Evolutionary conservation across 53 echinoderm and acorn worm species (phyloP).

Genomic region (Hippasteria phrygiana): DNA sequence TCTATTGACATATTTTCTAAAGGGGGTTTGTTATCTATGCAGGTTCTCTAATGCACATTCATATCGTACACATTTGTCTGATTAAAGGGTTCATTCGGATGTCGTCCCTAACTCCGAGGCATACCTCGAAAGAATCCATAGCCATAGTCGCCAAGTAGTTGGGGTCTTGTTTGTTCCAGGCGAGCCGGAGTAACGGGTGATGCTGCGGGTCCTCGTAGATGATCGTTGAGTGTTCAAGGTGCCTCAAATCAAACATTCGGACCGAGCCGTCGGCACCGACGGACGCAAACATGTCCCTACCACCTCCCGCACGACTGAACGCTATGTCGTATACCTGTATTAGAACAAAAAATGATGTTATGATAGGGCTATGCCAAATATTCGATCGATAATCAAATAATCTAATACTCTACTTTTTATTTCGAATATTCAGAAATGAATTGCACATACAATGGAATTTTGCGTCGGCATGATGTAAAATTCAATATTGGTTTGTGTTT

Average conservation of each 20-base stretch:
- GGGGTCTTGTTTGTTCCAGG: conserved; percentile 99
- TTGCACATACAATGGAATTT: too few species aligned
- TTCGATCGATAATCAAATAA: too few species aligned
- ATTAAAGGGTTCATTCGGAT: not conserved
- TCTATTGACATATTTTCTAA: too few species aligned
- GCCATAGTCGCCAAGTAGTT: conserved; percentile 98
- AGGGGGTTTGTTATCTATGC: too few species aligned
- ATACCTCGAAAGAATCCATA: conserved; percentile 99
- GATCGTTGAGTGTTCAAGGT: conserved; percentile 97
- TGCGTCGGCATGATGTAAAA: too few species aligned
- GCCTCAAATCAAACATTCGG: conserved; percentile 95
- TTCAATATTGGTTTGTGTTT: too few species aligned
- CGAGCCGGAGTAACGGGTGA: conserved; percentile 90
- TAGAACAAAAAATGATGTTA: not conserved
- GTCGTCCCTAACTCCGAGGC: not conserved
- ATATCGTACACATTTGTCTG: too few species aligned
- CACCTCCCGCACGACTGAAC: conserved; percentile 95
- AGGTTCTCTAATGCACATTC: too few species aligned
- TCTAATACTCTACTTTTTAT: too few species aligned
- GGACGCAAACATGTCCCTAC: conserved; percentile 97
- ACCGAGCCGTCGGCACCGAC: conserved; percentile 98
- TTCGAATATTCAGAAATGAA: too few species aligned
- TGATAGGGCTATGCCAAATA: too few species aligned
- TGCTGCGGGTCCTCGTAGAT: conserved; percentile 99
- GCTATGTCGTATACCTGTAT: conserved; percentile 98